Base-by-base conservation (phyloP, 1,140 invertebrate species). In the Leptopilina boulardi region DNA sequence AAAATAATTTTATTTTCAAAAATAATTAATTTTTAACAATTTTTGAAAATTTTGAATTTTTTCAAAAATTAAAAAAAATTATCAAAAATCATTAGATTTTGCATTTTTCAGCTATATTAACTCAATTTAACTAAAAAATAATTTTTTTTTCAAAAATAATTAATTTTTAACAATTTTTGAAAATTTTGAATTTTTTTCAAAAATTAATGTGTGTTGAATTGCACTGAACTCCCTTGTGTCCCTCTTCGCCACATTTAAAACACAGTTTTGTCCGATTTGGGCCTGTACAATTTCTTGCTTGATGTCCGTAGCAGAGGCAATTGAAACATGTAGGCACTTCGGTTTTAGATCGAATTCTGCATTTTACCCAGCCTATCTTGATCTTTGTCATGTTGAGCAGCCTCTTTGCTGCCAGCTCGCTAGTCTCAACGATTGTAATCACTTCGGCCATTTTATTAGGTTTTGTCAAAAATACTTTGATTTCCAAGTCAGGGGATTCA, bases 171-270 rank as follows among this genome's bases (percentile, higher is more conserved):
- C n/a, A n/a, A n/a, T n/a, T n/a, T n/a, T n/a, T n/a, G n/a, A n/a
- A n/a, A n/a, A n/a, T n/a, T n/a, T n/a, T n/a, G n/a, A n/a, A n/a
- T n/a, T n/a, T n/a, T n/a, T n/a, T n/a, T n/a, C n/a, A n/a, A n/a
- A n/a, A n/a, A n/a, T n/a, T n/a, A n/a, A n/a, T n/a, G n/a, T n/a
- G 70, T 0, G 21, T 21, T 0, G 47, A 70, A 8, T n/a, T 59
- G 74, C 82, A 85, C 59, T n/a, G 47, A 54, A n/a, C n/a, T 6
- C 73, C 76, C 18, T 73, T 77, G 70, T 84, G 81, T 0, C 51
- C 82, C 13, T 72, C 38, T 18, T 26, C 73, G 9, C 82, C 82
- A 59, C 84, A 84, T 18, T 41, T 76, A 18, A 54, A 83, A 75
- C 82, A 85, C 6, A 75, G 18, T 0, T 71, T 74, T 4, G 66